These are phyloP conservation scores for Frankliniella intonsa DNA, from an alignment of 2,888 invertebrate species.

Conservation along the genomic window DNA sequence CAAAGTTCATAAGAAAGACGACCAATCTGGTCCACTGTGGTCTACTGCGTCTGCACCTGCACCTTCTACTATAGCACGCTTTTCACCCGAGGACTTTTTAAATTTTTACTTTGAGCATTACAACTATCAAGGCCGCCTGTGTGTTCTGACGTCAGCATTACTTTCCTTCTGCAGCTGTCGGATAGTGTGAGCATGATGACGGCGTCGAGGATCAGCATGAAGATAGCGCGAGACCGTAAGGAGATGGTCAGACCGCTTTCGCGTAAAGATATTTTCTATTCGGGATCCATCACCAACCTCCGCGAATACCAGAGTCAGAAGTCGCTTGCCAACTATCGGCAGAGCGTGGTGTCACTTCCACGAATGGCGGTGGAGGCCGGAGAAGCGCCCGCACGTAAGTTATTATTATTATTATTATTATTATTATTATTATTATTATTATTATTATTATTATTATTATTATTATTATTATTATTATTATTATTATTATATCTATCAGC, in stretches of 20 bases:
- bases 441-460: neutral
- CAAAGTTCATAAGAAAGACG: too few relatives aligned
- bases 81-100: too few relatives aligned
- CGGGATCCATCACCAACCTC: constrained; percentile 88
- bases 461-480: neutral
- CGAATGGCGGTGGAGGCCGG: constrained; percentile 42
- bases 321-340: constrained; percentile 82
- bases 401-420: neutral
- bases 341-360: constrained; percentile 85
- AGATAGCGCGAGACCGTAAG: constrained; percentile 43
- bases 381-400: neutral
- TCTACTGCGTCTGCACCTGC: too few relatives aligned
- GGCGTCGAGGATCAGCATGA: constrained; percentile 57
- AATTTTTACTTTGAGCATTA: too few relatives aligned
- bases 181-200: constrained; percentile 66
- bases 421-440: neutral
- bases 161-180: constrained; percentile 23
- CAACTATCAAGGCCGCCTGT: too few relatives aligned
- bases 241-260: constrained; percentile 83
- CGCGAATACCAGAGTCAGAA: constrained; percentile 91
- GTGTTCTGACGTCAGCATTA: too few relatives aligned
- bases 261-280: constrained; percentile 95
- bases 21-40: too few relatives aligned
- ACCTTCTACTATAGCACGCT: too few relatives aligned
- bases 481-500: constrained; percentile 48